phyloP scores from a whole-genome alignment of 2,797 vertebrate genomes.

The Coreius guichenoti region DNA sequence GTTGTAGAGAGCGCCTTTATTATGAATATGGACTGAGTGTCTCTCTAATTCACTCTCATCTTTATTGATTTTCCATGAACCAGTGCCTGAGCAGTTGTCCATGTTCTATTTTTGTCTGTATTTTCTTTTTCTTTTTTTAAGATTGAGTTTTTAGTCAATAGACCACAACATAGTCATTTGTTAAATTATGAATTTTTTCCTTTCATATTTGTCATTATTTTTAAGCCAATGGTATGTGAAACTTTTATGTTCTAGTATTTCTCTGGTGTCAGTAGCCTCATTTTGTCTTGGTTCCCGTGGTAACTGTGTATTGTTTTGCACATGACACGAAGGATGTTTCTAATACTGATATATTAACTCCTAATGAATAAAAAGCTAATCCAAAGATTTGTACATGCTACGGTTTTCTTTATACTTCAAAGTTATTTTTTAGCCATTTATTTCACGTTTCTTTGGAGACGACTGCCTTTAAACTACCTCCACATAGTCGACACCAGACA shows the following conservation, averaged over 20 bases:
- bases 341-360: slow-evolving; percentile 71
- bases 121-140: slow-evolving; percentile 59
- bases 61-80: slow-evolving; percentile 52
- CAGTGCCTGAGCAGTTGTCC: slow-evolving; percentile 76
- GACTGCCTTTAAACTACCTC: not conserved
- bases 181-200: slow-evolving; percentile 64
- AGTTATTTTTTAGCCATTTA: not conserved
- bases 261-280: slow-evolving; percentile 59
- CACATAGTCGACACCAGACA: not conserved
- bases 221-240: slow-evolving; percentile 64
- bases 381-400: not conserved
- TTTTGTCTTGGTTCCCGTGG: slow-evolving; percentile 65
- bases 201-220: slow-evolving; percentile 51
- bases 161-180: slow-evolving; percentile 59
- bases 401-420: not conserved
- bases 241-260: slow-evolving; percentile 58
- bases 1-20: slow-evolving; percentile 36
- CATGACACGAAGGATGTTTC: slow-evolving; percentile 67
- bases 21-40: not conserved
- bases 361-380: slow-evolving; percentile 75
- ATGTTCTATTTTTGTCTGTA: slow-evolving; percentile 55
- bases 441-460: not conserved
- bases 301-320: slow-evolving; percentile 66
- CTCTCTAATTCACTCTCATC: slow-evolving; percentile 7
- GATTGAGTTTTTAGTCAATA: slow-evolving; percentile 69